Evolutionary conservation across 2,888 invertebrate species (phyloP), one percentile per base, ranked within the genome.

Genomic region (Drosophila nr. perissopoda): DNA sequence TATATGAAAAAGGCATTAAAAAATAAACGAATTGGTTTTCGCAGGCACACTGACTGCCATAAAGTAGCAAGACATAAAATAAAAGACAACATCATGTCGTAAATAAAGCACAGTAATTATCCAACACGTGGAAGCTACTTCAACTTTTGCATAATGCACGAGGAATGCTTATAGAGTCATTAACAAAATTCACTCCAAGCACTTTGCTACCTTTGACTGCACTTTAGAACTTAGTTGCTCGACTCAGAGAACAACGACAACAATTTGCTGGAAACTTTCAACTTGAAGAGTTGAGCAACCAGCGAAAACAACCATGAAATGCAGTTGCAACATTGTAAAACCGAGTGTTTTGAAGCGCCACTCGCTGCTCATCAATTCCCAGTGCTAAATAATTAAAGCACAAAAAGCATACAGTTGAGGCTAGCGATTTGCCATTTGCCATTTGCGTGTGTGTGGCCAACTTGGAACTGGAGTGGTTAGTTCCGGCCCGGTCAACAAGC

Each of bases 101-200:
- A 25, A 25, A 25, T 45, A 45, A 45, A 45, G 42, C 18, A 36
- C 36, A 31, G 51, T n/a, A 27, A 29, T 51, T 51, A 29, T n/a
- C 18, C 11, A 11, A n/a, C 74, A 81, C 68, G 60, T 66, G 34
- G 51, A 25, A 31, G 42, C 45, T 49, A 2, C 16, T 8, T 7
- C 27, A 66, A 61, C 40, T 57, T 56, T 62, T 11, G 38, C 67
- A 69, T 63, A 69, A 57, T 42, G 67, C 62, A 27, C 57, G 42
- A 63, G 67, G 75, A 81, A 79, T 76, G 63, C 79, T 85, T 82
- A 70, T 68, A 54, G 67, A 85, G 80, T 85, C 63, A 68, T 84
- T 82, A 82, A 67, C 80, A 69, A 57, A 69, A 76, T 67, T 70
- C 71, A 71, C 61, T 66, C 29, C 40, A 51, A 63, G 7, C 67